Evolutionary conservation across 2,888 invertebrate species (phyloP).

Genomic region (Rotaria magnacalcarata): DNA sequence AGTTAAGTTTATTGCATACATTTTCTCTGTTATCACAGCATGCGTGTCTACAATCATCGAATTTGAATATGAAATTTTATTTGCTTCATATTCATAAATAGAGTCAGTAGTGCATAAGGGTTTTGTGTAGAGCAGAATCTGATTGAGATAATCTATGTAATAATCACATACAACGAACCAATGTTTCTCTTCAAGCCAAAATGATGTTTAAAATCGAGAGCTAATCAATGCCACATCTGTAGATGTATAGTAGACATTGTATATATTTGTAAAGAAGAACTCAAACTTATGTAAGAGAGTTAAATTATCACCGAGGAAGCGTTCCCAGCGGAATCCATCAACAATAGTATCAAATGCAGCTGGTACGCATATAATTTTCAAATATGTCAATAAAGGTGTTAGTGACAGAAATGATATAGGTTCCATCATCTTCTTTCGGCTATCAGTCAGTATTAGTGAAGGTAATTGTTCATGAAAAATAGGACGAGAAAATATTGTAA

Average conservation of each 20-base stretch:
- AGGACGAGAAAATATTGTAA: neutral
- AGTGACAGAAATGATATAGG: neutral
- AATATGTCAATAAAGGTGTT: neutral
- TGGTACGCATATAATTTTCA: neutral
- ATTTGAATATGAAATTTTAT: slow-evolving; percentile 4
- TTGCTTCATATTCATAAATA: neutral
- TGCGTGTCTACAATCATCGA: neutral
- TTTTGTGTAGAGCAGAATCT: neutral
- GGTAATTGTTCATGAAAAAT: neutral
- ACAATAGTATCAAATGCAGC: neutral
- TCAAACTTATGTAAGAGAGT: neutral
- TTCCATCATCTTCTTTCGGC: neutral
- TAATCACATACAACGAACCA: neutral
- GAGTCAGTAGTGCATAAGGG: neutral
- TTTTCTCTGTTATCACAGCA: neutral
- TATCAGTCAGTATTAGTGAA: neutral
- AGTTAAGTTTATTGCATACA: neutral
- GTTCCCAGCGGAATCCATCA: neutral
- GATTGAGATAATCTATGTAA: slow-evolving; percentile 8
- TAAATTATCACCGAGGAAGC: neutral
- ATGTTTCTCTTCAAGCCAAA: too few relatives aligned
- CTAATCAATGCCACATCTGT: neutral
- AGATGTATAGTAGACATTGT: neutral
- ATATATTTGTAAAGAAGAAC: slow-evolving; percentile 3
- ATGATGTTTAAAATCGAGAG: neutral